These are phyloP conservation scores for Cynopterus sphinx DNA, from an alignment of 2,797 vertebrate species.

Conservation along the genomic window DNA sequence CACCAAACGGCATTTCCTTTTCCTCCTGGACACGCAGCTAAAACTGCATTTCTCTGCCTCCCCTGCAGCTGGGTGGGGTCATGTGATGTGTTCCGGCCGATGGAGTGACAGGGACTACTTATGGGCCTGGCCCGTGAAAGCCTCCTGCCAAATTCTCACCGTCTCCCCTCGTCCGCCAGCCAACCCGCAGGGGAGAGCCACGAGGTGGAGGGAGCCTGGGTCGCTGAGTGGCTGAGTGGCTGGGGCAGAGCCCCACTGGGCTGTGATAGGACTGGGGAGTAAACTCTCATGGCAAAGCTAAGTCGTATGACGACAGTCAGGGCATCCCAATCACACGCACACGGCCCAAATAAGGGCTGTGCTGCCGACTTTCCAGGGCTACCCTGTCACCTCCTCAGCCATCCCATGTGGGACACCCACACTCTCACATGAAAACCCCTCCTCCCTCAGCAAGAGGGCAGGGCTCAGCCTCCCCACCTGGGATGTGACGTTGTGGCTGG, in stretches of 20 bases:
- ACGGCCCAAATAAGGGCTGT: not conserved
- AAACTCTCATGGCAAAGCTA: not conserved
- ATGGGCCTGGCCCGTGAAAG: not conserved
- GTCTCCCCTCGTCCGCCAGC: not conserved
- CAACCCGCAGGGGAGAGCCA: not conserved
- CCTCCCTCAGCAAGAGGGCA: not conserved
- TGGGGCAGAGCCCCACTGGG: not conserved
- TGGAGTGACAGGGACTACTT: not conserved
- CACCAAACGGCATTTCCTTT: not conserved
- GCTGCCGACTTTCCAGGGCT: not conserved
- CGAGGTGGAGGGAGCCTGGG: not conserved
- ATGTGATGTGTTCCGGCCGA: not conserved
- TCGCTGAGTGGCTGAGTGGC: not conserved
- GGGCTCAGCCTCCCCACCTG: constrained; percentile 83
- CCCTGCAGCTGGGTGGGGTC: not conserved
- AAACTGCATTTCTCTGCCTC: not conserved
- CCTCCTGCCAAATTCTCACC: not conserved
- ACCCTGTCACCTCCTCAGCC: not conserved
- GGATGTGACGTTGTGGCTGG: constrained; percentile 83
- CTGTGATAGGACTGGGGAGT: not conserved
- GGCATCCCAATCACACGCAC: not conserved
- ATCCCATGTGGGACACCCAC: fast-evolving
- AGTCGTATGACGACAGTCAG: not conserved
- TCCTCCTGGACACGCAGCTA: not conserved
- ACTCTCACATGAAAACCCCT: not conserved